Conservation (phyloP, 2,797 vertebrate genomes). For the Sylvia borin region DNA sequence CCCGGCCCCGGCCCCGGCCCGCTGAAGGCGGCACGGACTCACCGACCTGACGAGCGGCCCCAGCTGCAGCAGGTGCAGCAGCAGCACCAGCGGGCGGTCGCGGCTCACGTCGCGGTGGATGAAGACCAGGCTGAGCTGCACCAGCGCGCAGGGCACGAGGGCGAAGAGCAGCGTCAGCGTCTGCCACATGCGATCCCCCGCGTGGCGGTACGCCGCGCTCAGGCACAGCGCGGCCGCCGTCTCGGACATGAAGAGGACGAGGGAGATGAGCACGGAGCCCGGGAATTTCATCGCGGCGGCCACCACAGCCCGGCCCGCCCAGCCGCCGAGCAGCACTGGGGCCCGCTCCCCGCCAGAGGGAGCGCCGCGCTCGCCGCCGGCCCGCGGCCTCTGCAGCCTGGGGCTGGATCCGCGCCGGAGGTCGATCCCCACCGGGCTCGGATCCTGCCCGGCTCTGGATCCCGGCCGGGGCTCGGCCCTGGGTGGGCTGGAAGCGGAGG, state of each 20-base stretch:
- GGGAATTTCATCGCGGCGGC: conserved; percentile 87
- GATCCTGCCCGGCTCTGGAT: rapidly evolving
- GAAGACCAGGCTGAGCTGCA: conserved; percentile 95
- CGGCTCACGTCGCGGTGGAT: conserved; percentile 94
- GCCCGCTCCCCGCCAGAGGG: background rate
- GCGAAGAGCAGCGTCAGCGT: conserved; percentile 92
- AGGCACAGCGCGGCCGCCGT: conserved; percentile 89
- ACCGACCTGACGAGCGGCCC: conserved; percentile 92
- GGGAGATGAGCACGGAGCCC: conserved; percentile 90
- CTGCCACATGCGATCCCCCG: conserved; percentile 92
- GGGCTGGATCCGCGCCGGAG: background rate
- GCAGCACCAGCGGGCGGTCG: conserved; percentile 91
- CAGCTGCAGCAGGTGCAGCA: conserved; percentile 94
- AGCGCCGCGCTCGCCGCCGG: background rate
- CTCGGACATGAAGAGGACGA: conserved; percentile 92
- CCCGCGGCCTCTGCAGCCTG: background rate
- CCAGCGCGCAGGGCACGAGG: conserved; percentile 89
- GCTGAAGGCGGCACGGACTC: background rate
- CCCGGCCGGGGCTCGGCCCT: background rate
- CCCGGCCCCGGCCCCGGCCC: background rate
- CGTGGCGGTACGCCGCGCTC: conserved; percentile 88
- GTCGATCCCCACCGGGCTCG: rapidly evolving
- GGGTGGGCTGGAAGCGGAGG: rapidly evolving
- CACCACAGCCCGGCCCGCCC: background rate
- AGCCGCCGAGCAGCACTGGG: background rate